Percentiles rank a stretch among this genome's conserved stretches.
Evolutionary conservation across 2,888 invertebrate genomes (phyloP).

Genomic region (Antitype chi): DNA sequence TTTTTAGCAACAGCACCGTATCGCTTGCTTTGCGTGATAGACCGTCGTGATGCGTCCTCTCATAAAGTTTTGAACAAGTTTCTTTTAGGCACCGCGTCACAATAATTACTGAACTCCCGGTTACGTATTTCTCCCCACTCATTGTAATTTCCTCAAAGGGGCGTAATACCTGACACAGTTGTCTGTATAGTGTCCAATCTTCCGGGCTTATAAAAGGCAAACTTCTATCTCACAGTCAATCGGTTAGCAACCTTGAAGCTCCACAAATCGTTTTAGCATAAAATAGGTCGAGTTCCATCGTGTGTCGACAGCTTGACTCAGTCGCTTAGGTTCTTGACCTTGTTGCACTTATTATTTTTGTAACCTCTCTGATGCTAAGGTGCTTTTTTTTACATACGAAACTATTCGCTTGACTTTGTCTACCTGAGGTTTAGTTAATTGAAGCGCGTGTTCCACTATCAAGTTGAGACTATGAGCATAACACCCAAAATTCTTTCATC

Average conservation of each 20-base stretch:
- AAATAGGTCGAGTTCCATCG: slow-evolving; percentile 66
- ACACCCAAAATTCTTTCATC: slow-evolving; percentile 65
- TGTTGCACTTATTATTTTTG: slow-evolving; percentile 61
- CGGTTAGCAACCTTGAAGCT: slow-evolving; percentile 59
- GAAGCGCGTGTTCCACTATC: slow-evolving; percentile 54
- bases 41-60: neutral
- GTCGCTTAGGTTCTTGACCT: slow-evolving; percentile 50
- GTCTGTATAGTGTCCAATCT: neutral
- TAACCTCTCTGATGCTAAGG: slow-evolving; percentile 52
- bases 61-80: slow-evolving; percentile 5
- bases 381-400: slow-evolving; percentile 59
- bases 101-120: slow-evolving; percentile 3
- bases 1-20: slow-evolving; percentile 5
- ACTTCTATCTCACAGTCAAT: slow-evolving; percentile 45
- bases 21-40: slow-evolving; percentile 7
- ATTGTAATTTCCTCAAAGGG: slow-evolving; percentile 16
- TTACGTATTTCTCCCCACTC: slow-evolving; percentile 7
- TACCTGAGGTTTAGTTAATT: slow-evolving; percentile 8
- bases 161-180: slow-evolving; percentile 9
- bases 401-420: slow-evolving; percentile 62
- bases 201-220: slow-evolving; percentile 56
- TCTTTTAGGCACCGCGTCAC: slow-evolving; percentile 14
- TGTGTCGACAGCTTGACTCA: slow-evolving; percentile 65
- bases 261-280: slow-evolving; percentile 64
- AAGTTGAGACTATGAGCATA: slow-evolving; percentile 61